phyloP scores from a whole-genome alignment of 2,113 vertebrate genomes.

The Falcunculus frontatus region DNA sequence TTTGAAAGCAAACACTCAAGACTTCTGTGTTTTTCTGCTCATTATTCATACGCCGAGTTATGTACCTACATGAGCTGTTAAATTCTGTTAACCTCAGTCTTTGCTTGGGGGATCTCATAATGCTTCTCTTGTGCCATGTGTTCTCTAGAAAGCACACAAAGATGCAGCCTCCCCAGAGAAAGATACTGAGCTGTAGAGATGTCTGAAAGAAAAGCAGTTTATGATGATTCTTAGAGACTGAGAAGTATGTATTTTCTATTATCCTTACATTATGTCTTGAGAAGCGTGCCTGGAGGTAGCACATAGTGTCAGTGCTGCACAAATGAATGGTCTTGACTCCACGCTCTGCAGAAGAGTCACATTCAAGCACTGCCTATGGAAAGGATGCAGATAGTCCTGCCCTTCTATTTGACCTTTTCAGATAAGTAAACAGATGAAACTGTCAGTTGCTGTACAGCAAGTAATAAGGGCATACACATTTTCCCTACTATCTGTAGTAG shows the following conservation, averaged over 20 bases:
- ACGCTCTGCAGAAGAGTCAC: rapidly evolving
- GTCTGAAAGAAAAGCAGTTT: background rate
- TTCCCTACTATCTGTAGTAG: background rate
- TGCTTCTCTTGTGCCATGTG: background rate
- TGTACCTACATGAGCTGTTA: background rate
- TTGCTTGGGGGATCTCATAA: background rate
- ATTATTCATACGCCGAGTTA: background rate
- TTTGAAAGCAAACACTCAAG: background rate
- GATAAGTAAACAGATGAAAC: background rate
- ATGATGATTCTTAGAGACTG: background rate
- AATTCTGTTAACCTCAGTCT: background rate
- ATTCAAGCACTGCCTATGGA: background rate
- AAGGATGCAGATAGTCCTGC: background rate
- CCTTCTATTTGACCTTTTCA: background rate
- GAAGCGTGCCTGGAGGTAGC: background rate
- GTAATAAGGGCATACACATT: background rate
- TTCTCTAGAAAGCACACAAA: background rate
- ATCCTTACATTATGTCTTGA: background rate
- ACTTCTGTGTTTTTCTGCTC: background rate
- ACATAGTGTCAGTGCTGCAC: background rate
- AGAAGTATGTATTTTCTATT: background rate
- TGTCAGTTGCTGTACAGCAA: background rate
- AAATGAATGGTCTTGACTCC: background rate
- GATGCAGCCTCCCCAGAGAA: background rate
- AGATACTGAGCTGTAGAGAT: background rate